A percentile compares a stretch with the other conserved stretches of the same genome.
These are phyloP conservation scores for Gymnoscopelus braueri DNA, from an alignment of 2,797 vertebrate genomes.

Conservation along the genomic window DNA sequence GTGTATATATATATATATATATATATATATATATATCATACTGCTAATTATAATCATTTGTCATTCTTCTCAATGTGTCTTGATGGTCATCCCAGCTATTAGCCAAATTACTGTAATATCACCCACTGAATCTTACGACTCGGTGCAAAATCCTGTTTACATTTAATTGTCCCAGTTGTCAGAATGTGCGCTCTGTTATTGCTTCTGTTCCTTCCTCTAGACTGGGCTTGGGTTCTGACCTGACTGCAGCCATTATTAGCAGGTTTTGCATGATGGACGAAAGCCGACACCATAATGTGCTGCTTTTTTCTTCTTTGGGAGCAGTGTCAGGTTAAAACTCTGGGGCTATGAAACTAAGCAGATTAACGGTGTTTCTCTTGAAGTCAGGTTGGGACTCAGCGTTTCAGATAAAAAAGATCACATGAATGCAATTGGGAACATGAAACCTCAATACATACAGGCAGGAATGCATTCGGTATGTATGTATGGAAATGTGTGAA, in stretches of 20 bases:
- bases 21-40: too few relatives aligned
- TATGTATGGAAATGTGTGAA: background rate
- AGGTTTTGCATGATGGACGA: slow-evolving; percentile 35
- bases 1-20: too few relatives aligned
- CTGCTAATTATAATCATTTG: slow-evolving; percentile 21
- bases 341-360: slow-evolving; percentile 10
- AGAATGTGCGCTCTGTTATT: slow-evolving; percentile 2
- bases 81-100: slow-evolving; percentile 55
- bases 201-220: background rate
- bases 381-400: too few relatives aligned
- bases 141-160: slow-evolving; percentile 35
- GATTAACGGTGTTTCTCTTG: too few relatives aligned
- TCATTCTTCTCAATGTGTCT: slow-evolving; percentile 35
- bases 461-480: background rate
- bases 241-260: slow-evolving; percentile 26
- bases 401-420: too few relatives aligned
- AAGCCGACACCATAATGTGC: slow-evolving; percentile 28
- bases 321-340: slow-evolving; percentile 7
- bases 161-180: slow-evolving; percentile 51
- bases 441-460: too few relatives aligned
- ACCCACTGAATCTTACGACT: slow-evolving; percentile 53
- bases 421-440: too few relatives aligned
- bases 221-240: background rate
- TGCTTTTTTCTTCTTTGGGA: slow-evolving; percentile 1
- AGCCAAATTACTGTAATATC: slow-evolving; percentile 69